Percentiles rank a stretch among this genome's conserved stretches.
Conservation (phyloP, 2,113 vertebrate species). For the Corydoras sp. region DNA sequence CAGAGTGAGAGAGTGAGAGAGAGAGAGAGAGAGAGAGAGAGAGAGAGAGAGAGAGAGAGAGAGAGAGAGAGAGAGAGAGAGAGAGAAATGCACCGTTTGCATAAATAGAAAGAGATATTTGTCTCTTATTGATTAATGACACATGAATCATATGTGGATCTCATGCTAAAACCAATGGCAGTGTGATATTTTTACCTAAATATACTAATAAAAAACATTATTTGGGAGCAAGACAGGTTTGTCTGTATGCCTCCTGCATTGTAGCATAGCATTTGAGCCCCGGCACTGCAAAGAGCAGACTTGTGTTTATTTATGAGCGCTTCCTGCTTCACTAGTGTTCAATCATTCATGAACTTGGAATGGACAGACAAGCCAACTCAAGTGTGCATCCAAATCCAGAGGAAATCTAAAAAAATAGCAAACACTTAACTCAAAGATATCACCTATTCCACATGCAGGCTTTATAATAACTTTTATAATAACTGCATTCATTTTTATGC, state of each 20-base stretch:
- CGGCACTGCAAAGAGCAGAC: constrained; percentile 54
- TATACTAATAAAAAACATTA: constrained; percentile 53
- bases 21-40: not conserved
- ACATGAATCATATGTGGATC: no score
- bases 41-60: constrained; percentile 4
- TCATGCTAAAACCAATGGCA: no score
- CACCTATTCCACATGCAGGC: no score
- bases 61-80: not conserved
- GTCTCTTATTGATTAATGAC: no score
- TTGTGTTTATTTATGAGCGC: constrained; percentile 73
- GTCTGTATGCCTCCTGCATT: constrained; percentile 52
- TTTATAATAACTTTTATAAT: no score
- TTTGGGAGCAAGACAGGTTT: constrained; percentile 55
- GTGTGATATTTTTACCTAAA: not conserved
- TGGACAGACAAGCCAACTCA: constrained; percentile 56
- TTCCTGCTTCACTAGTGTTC: constrained; percentile 59
- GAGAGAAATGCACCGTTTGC: no score
- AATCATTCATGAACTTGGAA: constrained; percentile 70
- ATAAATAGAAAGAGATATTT: no score
- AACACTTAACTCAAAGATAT: no score
- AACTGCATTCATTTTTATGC: no score
- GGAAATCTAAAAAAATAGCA: constrained; percentile 12
- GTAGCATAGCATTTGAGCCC: constrained; percentile 41
- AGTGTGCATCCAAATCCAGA: constrained; percentile 49
- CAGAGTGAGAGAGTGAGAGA: no score